A percentile compares a stretch with the other conserved stretches of the same genome.
Evolutionary conservation across 2,888 invertebrate species (phyloP).

Genomic region (Andricus curvator): DNA sequence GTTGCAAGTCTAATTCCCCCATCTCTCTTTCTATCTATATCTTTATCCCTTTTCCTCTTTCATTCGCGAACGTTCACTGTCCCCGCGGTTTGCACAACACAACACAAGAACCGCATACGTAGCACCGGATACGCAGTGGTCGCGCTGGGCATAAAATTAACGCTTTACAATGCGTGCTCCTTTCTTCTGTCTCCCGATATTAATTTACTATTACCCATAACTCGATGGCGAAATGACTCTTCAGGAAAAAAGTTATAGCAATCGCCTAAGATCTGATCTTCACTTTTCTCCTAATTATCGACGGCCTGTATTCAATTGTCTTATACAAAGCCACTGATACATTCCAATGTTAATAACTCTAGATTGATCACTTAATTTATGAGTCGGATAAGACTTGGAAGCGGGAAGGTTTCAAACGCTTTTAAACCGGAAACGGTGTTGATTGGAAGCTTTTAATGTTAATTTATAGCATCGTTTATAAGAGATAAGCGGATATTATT

Average conservation of each 20-base stretch:
- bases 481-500: constrained; percentile 14
- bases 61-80: constrained; percentile 8
- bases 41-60: constrained; percentile 12
- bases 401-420: background rate
- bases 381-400: background rate
- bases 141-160: constrained; percentile 8
- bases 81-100: constrained; percentile 3
- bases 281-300: background rate
- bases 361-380: background rate
- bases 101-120: background rate
- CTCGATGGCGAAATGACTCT: constrained; percentile 5
- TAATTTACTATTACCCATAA: constrained; percentile 8
- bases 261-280: background rate
- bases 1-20: constrained; percentile 29
- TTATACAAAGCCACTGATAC: background rate
- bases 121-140: constrained; percentile 7
- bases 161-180: constrained; percentile 3
- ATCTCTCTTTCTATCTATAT: constrained; percentile 24
- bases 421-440: constrained; percentile 6
- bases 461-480: background rate
- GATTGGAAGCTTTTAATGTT: background rate
- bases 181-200: constrained; percentile 34
- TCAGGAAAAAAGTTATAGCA: background rate
- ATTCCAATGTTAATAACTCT: background rate
- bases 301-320: background rate